Base-by-base conservation (phyloP, 2,888 invertebrate genomes). In the Atrina japonica region DNA sequence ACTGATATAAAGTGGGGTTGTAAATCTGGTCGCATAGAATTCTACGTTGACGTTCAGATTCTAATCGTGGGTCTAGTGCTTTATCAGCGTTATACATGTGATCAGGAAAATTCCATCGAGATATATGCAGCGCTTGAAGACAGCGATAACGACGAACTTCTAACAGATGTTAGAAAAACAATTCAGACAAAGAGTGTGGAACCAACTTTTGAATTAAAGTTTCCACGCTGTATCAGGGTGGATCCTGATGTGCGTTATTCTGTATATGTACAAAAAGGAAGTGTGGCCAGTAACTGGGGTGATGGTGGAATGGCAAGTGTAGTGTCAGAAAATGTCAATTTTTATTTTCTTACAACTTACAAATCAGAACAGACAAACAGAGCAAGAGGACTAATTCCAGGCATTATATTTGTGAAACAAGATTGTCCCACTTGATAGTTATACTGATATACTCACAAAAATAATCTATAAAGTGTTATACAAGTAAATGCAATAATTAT, bases 241-340 rank as follows among this genome's bases (percentile, higher is more conserved):
- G 61, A 61, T 27, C 61, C 61, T 11, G 61, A 61, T 49, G 43
- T 61, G 3, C n/a, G 61, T 14, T 61, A 61, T 29, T 61, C 61
- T 1, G 30, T 61, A 16, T 61, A 49, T 49, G 61, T 61, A 7
- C 61, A 61, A 47, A 61, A 61, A 49, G 49, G 47, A 1, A 47
- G 49, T n/a, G 27, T 27, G 49, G 41, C 45, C 29, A 61, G 61
- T 35, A 47, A 61, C 35, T 61, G 61, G 61, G 61, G 61, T 6
- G 61, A 61, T 16, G 61, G 49, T 18, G 61, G 61, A 29, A 61
- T 61, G 61, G 61, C 61, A 23, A 61, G 61, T 49, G 61, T 61
- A n/a, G 61, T 61, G 21, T 49, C 61, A 21, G 49, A 61, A 30
- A 29, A 43, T 18, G 43, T 61, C n/a, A 61, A 61, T 49, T 61